Base-by-base conservation (phyloP, 2,113 vertebrate species). In the Notothenia rossii region DNA sequence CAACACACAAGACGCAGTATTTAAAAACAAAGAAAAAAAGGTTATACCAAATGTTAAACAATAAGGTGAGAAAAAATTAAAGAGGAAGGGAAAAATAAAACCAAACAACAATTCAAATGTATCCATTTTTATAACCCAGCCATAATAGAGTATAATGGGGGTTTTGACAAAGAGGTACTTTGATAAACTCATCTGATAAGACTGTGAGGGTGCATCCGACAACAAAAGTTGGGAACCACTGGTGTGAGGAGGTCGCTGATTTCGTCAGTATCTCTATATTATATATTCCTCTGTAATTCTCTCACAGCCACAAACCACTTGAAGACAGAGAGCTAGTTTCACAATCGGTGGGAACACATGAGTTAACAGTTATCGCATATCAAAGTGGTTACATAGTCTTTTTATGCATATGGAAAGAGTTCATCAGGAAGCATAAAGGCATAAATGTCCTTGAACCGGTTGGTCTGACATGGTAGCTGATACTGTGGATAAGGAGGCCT, bases 321-420 rank as follows among this genome's bases (percentile, higher is more conserved):
- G 49, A 76, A 43, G 59, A 64, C 1, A 25, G 45, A 64, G 20
- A 56, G 60, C 15, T 17, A 50, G 13, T 75, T 54, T 65, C 46
- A 79, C 14, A 82, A 33, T 58, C 25, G 15, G 33, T 45, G 46
- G 46, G 59, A 49, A 69, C 53, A 54, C 50, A 77, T 22, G 29
- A 60, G 17, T 75, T 62, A 72, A 56, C 58, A 36, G 25, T 76
- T 79, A 63, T 40, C 25, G 2, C 76, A 46, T 50, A 65, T 81
- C 49, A 80, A 62, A 78, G 50, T 43, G 68, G 60, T 69, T 25
- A 43, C n/a, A 71, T n/a, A 54, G 61, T 46, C 36, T 82, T 67
- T 79, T 75, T 64, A 60, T 77, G 13, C 18, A 9, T 83, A 90
- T 90, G 84, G 89, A 89, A 86, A 88, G 81, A 81, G 91, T 91